Evolutionary conservation across 2,797 vertebrate species (phyloP).

Genomic region (Rhynchotus rufescens): DNA sequence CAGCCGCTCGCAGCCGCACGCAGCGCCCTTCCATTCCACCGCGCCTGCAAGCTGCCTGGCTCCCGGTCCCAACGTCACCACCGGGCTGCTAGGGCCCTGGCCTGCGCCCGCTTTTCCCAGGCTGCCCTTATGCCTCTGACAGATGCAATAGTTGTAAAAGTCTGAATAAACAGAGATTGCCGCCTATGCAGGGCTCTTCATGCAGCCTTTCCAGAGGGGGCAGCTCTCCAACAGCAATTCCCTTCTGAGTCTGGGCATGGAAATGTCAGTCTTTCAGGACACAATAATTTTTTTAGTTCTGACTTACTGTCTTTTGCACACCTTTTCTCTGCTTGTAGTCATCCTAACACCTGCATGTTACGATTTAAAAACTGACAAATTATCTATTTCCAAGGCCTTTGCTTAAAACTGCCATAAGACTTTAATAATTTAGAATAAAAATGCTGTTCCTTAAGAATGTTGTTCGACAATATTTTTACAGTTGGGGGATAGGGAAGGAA

Average conservation of each 20-base stretch:
- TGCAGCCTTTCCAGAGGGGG: accelerated
- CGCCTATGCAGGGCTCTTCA: accelerated
- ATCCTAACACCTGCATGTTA: background rate
- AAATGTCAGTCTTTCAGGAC: background rate
- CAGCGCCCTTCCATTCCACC: accelerated
- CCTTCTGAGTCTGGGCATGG: accelerated
- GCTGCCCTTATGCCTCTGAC: background rate
- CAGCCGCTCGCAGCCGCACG: accelerated
- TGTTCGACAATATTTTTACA: constrained; percentile 60
- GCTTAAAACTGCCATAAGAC: constrained; percentile 28
- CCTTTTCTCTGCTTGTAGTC: background rate
- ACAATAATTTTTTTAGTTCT: background rate
- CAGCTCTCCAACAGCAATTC: background rate
- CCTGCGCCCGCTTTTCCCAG: no score
- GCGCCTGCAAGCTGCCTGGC: background rate
- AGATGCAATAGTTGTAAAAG: background rate
- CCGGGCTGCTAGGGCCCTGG: background rate
- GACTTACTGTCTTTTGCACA: background rate
- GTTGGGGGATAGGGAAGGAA: constrained; percentile 48
- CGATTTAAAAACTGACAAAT: background rate
- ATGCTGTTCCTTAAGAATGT: constrained; percentile 12
- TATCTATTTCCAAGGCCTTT: background rate
- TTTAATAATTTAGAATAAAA: constrained; percentile 68
- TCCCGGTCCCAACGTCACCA: background rate
- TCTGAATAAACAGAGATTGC: background rate